A percentile compares a stretch with the other conserved stretches of the same genome.
Conservation (phyloP, 2,797 vertebrate species). For the Cheirogaleus major region DNA sequence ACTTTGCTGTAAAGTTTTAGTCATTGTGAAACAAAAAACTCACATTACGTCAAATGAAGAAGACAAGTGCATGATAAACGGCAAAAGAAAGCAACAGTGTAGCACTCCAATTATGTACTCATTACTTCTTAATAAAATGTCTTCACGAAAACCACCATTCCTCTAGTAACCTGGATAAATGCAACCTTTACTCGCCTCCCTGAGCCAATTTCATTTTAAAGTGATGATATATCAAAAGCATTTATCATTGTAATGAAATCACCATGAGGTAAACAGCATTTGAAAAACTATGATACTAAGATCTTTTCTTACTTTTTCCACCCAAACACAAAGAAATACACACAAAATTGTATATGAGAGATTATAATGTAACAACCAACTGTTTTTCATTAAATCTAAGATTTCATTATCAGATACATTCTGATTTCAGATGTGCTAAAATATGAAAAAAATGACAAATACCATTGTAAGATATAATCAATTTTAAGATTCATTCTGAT, state of each 20-base stretch:
- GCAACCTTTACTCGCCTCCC: background rate
- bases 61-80: background rate
- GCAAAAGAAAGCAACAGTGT: background rate
- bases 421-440: background rate
- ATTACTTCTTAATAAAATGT: conserved; percentile 48
- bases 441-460: background rate
- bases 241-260: conserved; percentile 59
- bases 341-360: background rate
- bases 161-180: conserved; percentile 26
- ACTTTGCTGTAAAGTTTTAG: background rate
- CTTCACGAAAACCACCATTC: conserved; percentile 46
- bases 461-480: background rate
- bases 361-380: background rate
- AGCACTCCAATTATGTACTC: background rate
- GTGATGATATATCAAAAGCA: conserved; percentile 41
- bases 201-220: conserved; percentile 55
- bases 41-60: background rate
- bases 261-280: background rate
- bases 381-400: background rate
- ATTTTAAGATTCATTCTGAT: background rate
- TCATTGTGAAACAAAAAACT: background rate
- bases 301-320: background rate
- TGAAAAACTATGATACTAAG: conserved; percentile 26
- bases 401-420: background rate
- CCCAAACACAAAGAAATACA: background rate